phyloP scores from a whole-genome alignment of 2,888 invertebrate species.

The Barypeithes pellucidus region DNA sequence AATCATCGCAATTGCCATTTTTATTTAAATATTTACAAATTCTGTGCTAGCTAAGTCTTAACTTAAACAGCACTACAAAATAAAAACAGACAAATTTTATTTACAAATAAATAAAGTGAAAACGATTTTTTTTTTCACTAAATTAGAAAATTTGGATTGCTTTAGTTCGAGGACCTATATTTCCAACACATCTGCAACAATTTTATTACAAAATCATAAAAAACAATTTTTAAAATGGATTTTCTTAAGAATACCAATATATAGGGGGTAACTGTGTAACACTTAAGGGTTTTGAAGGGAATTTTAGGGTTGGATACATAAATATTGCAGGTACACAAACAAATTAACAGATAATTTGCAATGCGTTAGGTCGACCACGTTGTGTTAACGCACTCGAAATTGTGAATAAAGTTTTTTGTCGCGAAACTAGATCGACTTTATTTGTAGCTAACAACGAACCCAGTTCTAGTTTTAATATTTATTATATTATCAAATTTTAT shows the following conservation, averaged over 20 bases:
- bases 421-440: too few relatives aligned
- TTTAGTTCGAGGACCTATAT: slow-evolving; percentile 50
- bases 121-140: slow-evolving; percentile 44
- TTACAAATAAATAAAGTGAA: slow-evolving; percentile 61
- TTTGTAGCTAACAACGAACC: too few relatives aligned
- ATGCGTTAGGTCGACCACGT: not conserved
- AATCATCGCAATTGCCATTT: slow-evolving; percentile 54
- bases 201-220: slow-evolving; percentile 36
- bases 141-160: slow-evolving; percentile 54
- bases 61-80: slow-evolving; percentile 63
- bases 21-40: slow-evolving; percentile 64
- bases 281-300: slow-evolving; percentile 23
- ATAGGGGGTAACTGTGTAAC: slow-evolving; percentile 40
- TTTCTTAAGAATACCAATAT: slow-evolving; percentile 42
- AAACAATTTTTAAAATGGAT: slow-evolving; percentile 19
- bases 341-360: slow-evolving; percentile 25
- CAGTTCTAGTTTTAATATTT: too few relatives aligned
- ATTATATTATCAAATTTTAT: too few relatives aligned
- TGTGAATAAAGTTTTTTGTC: not conserved
- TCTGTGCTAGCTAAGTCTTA: slow-evolving; percentile 64
- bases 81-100: slow-evolving; percentile 61
- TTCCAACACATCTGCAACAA: slow-evolving; percentile 41
- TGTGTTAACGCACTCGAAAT: slow-evolving; percentile 20
- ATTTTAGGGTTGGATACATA: slow-evolving; percentile 31
- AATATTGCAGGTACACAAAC: slow-evolving; percentile 45